Conservation (phyloP, 2,797 vertebrate genomes). For the Gadopsis bispinosus region DNA sequence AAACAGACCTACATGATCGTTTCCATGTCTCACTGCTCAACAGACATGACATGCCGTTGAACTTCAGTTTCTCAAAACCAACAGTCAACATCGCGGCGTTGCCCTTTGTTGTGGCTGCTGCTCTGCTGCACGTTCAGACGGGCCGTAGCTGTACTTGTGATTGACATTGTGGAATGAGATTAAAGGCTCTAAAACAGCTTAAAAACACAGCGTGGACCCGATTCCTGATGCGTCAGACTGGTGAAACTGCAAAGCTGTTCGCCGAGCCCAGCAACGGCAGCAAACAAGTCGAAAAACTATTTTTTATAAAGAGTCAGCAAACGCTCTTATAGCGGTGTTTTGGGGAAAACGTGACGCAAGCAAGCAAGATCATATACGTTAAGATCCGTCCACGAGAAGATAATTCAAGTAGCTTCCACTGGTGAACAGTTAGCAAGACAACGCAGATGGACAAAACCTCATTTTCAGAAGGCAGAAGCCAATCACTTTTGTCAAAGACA, state of each 20-base stretch:
- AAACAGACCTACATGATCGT: neutral
- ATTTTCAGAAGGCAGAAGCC: neutral
- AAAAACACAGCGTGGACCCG: neutral
- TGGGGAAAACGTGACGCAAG: neutral
- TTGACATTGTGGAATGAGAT: neutral
- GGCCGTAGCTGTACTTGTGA: neutral
- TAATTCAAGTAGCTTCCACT: neutral
- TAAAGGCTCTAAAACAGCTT: neutral
- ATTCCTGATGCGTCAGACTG: neutral
- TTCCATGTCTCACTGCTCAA: constrained; percentile 13
- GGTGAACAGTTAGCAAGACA: neutral
- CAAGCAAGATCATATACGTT: neutral
- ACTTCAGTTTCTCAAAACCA: neutral
- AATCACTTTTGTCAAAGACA: neutral
- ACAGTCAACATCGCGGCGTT: neutral
- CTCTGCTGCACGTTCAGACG: neutral
- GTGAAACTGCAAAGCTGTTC: neutral
- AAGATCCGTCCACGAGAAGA: neutral
- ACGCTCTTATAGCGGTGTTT: neutral
- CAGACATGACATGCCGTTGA: neutral
- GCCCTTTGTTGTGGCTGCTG: neutral
- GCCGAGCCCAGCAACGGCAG: neutral
- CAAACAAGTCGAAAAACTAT: neutral
- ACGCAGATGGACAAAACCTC: neutral
- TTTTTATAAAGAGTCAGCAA: no score